Evolutionary conservation across 2,888 invertebrate species (phyloP), one percentile per base, ranked within the genome.

Genomic region (Tillus elongatus): DNA sequence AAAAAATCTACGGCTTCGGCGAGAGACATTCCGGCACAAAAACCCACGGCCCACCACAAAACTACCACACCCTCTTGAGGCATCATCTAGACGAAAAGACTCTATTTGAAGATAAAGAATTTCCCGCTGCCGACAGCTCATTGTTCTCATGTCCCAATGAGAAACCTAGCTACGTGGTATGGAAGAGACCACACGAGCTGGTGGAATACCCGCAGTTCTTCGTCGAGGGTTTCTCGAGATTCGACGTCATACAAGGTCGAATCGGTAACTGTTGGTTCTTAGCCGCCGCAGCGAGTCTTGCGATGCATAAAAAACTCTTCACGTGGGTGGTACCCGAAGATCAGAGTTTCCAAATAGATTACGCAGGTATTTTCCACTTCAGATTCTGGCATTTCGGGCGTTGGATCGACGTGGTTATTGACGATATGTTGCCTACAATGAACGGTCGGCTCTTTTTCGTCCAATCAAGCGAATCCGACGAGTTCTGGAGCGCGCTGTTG

Each of bases 401-500:
- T 44, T 79, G 79, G 77, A 72, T 75, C 9, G 80, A 82, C 67
- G 75, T 19, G 6, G 6, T 6, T 19, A 19, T 19, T 19, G 24
- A 19, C 24, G 24, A 19, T n/a, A 19, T 6, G 30, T 63, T 82
- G 35, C 82, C 82, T 1, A 79, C 79, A 1, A 71, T 69, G 54
- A 63, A 71, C 39, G 77, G 77, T 6, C 63, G 71, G 44, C 66
- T 82, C 2, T 67, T 78, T 41, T 82, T 76, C 60, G 71, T 82
- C 61, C 68, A 66, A 42, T 80, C 79, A 0, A 68, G 72, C 1
- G 72, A 76, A 31, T 64, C 63, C 39, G 78, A 75, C 54, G 82
- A 82, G 59, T 82, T 81, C 57, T 82, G 82, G 82, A 79, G 77
- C 51, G 80, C 82, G 1, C 63, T 82, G 8, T 57, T 82, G 36